Base-by-base conservation (phyloP, 2,888 invertebrate species). In the Drosophila eohydei region DNA sequence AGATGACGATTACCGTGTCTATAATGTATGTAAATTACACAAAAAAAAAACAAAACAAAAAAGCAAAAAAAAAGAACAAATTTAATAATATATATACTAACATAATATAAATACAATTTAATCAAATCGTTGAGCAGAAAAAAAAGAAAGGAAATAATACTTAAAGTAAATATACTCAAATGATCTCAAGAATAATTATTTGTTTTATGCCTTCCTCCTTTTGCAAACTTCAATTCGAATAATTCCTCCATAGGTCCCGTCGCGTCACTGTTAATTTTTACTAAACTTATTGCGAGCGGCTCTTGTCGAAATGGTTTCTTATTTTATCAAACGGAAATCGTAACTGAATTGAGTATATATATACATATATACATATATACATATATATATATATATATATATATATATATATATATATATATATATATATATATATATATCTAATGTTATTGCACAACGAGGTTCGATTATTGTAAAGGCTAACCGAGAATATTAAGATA, bases 141-240 rank as follows among this genome's bases (percentile, higher is more conserved):
- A 70, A 14, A 32, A 38, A 11, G 6, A 57, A 46, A 43, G 12
- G 1, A 34, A 26, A 14, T 36, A 56, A 48, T 38, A 36, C n/a
- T 52, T 52, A 36, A n/a, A 12, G 44, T 26, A 68, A 78, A 51
- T 60, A 60, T 12, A 72, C 54, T 59, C 74, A 66, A 84, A 81
- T 87, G 89, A 85, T 85, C 85, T 85, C 89, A 87, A 87, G 62
- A 77, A 69, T 58, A 74, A 50, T 55, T 77, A 58, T 74, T 81
- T 81, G 56, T 74, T 51, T 59, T 56, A 57, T 43, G 30, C 38
- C 52, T 57, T 73, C 57, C 46, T 46, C 44, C 43, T 48, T 50
- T 50, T n/a, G 52, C 36, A 83, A 56, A 56, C 52, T 65, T 64
- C n/a, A 60, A 59, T 76, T 62, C 14, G 2, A 7, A 36, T 58